Conservation (phyloP, 2,113 vertebrate genomes). For the Balaenoptera acutorostrata region DNA sequence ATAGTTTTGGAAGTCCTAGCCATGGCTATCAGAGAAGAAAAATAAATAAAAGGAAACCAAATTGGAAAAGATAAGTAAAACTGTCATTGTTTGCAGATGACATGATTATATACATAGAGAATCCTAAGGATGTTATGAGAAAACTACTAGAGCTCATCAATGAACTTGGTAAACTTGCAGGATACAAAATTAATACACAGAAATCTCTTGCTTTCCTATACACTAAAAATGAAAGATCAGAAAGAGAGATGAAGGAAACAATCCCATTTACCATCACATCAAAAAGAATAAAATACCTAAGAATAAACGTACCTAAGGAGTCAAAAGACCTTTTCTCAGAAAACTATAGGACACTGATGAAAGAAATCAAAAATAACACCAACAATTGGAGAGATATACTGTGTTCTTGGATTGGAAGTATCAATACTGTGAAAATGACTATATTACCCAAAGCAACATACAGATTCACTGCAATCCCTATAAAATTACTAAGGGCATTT, state of each 20-base stretch:
- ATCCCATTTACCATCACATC: background rate
- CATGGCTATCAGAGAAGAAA: background rate
- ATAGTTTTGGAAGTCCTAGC: background rate
- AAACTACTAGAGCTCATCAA: background rate
- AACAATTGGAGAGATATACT: background rate
- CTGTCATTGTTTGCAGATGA: background rate
- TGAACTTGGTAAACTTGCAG: background rate
- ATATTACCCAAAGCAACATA: background rate
- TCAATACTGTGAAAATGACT: background rate
- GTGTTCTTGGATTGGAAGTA: background rate
- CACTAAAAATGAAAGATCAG: background rate
- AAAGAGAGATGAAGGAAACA: background rate
- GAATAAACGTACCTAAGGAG: background rate
- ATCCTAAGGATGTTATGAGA: background rate
- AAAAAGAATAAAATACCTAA: background rate
- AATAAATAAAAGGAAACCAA: background rate
- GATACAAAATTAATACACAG: background rate
- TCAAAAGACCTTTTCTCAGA: background rate
- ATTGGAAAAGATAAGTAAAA: background rate
- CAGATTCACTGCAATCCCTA: background rate
- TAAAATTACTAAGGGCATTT: background rate
- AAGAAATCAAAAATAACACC: background rate
- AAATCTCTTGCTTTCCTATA: background rate
- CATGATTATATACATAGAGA: background rate
- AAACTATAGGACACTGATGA: background rate